Evolutionary conservation across 2,888 invertebrate genomes (phyloP).

Genomic region (Cyclophora albipunctata): DNA sequence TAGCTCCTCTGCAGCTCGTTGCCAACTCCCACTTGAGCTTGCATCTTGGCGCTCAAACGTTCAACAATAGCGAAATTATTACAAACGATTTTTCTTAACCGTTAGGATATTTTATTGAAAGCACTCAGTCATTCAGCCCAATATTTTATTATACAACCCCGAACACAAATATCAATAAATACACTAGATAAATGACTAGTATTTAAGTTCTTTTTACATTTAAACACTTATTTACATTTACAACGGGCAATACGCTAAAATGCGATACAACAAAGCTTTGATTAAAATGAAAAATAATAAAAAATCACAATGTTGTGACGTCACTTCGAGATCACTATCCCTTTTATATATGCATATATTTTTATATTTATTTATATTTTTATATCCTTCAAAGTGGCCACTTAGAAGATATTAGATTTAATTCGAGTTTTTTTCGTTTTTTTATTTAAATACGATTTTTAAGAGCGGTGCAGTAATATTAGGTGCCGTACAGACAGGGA

Average conservation of each 20-base stretch:
- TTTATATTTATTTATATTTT: constrained; percentile 36
- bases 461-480: constrained; percentile 62
- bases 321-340: constrained; percentile 71
- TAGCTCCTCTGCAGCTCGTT: constrained; percentile 69
- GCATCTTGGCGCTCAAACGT: constrained; percentile 41
- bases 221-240: constrained; percentile 42
- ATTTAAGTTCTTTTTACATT: constrained; percentile 56
- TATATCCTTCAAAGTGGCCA: constrained; percentile 64
- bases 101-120: constrained; percentile 22
- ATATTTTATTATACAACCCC: constrained; percentile 9
- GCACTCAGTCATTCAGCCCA: constrained; percentile 33
- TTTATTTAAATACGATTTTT: constrained; percentile 53
- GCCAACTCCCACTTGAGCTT: constrained; percentile 56
- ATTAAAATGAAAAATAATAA: constrained; percentile 18
- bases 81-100: too few species aligned
- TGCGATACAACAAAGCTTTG: constrained; percentile 53
- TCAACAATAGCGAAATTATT: too few species aligned
- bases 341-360: constrained; percentile 72
- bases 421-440: constrained; percentile 45
- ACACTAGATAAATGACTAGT: constrained; percentile 75
- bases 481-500: constrained; percentile 61
- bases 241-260: constrained; percentile 55
- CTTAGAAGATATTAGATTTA: constrained; percentile 51
- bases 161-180: constrained; percentile 40
- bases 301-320: constrained; percentile 72